These are phyloP conservation scores for Serinus canaria DNA, from an alignment of 2,113 vertebrate genomes.

Conservation along the genomic window DNA sequence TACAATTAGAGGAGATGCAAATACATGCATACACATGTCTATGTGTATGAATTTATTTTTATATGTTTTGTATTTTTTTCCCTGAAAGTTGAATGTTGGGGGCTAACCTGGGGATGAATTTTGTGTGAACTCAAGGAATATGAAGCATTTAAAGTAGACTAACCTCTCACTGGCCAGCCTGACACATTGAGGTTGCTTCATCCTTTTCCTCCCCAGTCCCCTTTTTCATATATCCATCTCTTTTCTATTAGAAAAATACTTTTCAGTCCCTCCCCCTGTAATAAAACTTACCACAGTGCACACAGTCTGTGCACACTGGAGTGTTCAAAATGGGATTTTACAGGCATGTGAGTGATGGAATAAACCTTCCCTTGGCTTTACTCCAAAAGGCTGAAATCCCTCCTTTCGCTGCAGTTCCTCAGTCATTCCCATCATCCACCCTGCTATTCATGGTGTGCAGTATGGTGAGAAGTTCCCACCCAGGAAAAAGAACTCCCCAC, in stretches of 20 bases:
- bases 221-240: not conserved
- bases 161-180: not conserved
- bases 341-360: not conserved
- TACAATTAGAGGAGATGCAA: not conserved
- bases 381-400: not conserved
- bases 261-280: not conserved
- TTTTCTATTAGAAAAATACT: not conserved
- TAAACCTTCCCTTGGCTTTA: not conserved
- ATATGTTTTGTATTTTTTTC: not conserved
- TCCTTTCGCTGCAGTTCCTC: not conserved
- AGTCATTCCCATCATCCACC: not conserved
- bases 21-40: fast-evolving
- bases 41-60: not conserved
- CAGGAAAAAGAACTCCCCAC: not conserved
- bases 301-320: not conserved
- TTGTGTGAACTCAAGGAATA: not conserved
- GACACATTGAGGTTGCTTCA: not conserved
- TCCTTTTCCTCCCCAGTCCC: not conserved
- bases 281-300: not conserved
- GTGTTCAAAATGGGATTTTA: not conserved
- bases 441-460: not conserved
- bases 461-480: not conserved
- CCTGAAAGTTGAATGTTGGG: not conserved
- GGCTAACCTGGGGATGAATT: not conserved
- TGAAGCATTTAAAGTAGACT: not conserved